Base-by-base conservation (phyloP, 2,797 vertebrate species). In the Urosaurus nigricauda region DNA sequence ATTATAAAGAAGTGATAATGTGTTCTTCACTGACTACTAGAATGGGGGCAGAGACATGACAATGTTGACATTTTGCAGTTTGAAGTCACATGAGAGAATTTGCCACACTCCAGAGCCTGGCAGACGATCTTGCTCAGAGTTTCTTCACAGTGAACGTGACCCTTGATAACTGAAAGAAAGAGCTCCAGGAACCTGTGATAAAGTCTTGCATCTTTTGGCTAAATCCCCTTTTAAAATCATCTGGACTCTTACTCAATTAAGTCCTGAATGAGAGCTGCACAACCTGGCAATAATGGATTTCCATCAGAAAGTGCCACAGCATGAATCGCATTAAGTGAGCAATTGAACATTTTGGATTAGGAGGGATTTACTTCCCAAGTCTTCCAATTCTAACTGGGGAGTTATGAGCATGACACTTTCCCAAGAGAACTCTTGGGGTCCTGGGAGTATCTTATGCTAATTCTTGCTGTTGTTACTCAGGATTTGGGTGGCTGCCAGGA, bases 311-410 rank as follows among this genome's bases (percentile, higher is more conserved):
- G 71, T 51, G 37, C 32, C 71, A 78, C 87, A 88, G 35, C 32
- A 21, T 88, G 79, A 60, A 68, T 88, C 37, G n/a, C 32, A 82
- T 91, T 78, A 75, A 35, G 60, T 43, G 47, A 88, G 73, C 70
- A 65, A 75, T 71, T 87, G 81, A 90, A 82, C 77, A 93, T 56
- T 90, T 87, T 89, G 86, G 84, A 89, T 93, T 94, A 91, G 86
- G 51, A 85, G 19, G 83, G 71, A 85, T 90, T 88, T 88, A 85
- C 60, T 85, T 70, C 37, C 79, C 60, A 24, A 82, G 85, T 83
- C 91, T 91, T 94, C 95, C 88, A 90, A 89, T 71, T 83, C 90
- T 89, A 88, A 84, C n/a, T 35, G 56, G 63, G 63, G 71, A 82
- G 35, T 70, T 88, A 79, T 9, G 82, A 92, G 91, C 85, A 85